These are phyloP conservation scores for Epinotia nisella DNA, from an alignment of 2,888 invertebrate genomes.

Conservation along the genomic window DNA sequence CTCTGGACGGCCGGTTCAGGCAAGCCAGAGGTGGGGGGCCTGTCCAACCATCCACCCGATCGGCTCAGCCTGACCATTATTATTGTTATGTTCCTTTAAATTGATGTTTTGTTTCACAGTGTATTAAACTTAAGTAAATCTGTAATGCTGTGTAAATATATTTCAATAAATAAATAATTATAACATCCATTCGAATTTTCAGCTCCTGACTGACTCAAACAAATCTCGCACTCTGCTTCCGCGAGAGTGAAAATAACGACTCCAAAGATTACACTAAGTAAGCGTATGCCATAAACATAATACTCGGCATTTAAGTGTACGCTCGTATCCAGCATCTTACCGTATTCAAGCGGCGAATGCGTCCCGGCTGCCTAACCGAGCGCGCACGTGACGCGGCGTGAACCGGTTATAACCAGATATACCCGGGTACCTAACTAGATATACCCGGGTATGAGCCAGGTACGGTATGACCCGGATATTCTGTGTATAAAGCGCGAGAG, in stretches of 20 bases:
- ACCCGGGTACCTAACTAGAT: background rate
- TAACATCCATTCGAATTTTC: background rate
- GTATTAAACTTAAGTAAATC: too few species aligned
- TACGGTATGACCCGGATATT: constrained; percentile 27
- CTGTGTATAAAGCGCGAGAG: constrained; percentile 9
- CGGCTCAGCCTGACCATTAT: too few species aligned
- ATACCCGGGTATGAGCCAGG: constrained; percentile 16
- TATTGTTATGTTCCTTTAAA: too few species aligned
- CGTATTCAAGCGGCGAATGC: constrained; percentile 44
- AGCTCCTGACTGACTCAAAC: background rate
- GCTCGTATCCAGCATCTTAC: constrained; percentile 29
- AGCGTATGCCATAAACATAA: constrained; percentile 25
- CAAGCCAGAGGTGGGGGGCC: too few species aligned
- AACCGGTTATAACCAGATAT: constrained; percentile 40
- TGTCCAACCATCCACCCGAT: too few species aligned
- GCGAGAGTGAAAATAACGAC: constrained; percentile 20
- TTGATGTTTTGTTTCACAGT: too few species aligned
- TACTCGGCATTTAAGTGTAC: constrained; percentile 29
- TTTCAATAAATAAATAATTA: too few species aligned
- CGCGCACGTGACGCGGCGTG: constrained; percentile 45
- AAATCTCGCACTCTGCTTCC: background rate
- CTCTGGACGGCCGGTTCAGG: too few species aligned
- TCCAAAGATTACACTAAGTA: constrained; percentile 13
- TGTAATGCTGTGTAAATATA: too few species aligned
- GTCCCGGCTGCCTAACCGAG: constrained; percentile 43